phyloP scores from a whole-genome alignment of 2,888 invertebrate genomes.

The Synanthedon myopaeformis region DNA sequence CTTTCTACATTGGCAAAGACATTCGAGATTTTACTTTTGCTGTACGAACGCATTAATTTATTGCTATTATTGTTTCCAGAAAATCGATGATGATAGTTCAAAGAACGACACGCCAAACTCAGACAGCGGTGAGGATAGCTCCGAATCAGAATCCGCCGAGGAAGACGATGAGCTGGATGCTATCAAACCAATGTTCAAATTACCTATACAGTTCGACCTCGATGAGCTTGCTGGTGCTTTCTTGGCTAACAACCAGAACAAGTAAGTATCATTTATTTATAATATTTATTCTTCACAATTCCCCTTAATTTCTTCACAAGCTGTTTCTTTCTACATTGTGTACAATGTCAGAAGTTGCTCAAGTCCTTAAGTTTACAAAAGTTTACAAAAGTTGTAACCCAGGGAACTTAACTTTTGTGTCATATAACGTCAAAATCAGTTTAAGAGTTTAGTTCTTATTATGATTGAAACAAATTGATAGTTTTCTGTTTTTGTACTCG shows the following conservation, averaged over 20 bases:
- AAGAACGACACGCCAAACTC: slow-evolving; percentile 41
- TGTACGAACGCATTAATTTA: no score
- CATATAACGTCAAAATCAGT: neutral
- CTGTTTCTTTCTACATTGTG: neutral
- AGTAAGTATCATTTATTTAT: slow-evolving; percentile 42
- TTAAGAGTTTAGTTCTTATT: neutral
- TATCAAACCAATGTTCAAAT: slow-evolving; percentile 73
- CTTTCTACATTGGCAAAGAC: no score
- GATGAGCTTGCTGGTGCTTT: slow-evolving; percentile 84
- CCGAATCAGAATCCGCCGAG: slow-evolving; percentile 70
- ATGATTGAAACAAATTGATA: no score
- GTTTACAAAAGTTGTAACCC: no score
- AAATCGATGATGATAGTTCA: slow-evolving; percentile 48
- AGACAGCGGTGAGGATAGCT: slow-evolving; percentile 52
- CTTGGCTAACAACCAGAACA: slow-evolving; percentile 74
- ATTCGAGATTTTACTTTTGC: no score
- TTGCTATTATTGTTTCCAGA: slow-evolving; percentile 33
- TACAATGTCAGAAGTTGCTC: neutral
- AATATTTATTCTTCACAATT: no score
- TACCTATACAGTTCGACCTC: slow-evolving; percentile 85
- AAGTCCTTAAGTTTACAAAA: neutral
- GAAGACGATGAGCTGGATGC: slow-evolving; percentile 72
- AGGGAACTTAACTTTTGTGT: no score
- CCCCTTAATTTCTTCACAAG: no score
- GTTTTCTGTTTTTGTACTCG: no score